Evolutionary conservation across 2,888 invertebrate species (phyloP).

Genomic region (Dryococelus australis): DNA sequence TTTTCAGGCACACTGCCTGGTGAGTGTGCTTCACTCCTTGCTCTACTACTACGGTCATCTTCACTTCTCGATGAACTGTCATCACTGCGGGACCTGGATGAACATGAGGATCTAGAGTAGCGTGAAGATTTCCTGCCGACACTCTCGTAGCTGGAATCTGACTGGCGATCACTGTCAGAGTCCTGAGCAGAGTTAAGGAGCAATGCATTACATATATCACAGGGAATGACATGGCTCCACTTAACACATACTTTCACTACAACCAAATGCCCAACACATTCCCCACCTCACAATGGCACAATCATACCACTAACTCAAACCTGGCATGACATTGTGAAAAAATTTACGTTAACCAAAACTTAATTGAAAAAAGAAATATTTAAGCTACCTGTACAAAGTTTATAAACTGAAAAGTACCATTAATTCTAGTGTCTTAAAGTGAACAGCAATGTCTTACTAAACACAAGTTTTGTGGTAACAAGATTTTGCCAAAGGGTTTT

Average conservation of each 20-base stretch:
- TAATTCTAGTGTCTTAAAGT: too few species aligned
- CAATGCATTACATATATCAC: slow-evolving; percentile 16
- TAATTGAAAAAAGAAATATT: too few species aligned
- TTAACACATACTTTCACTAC: neutral
- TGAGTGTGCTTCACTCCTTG: neutral
- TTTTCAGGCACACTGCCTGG: neutral
- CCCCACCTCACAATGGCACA: neutral
- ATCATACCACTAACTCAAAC: neutral
- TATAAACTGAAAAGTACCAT: too few species aligned
- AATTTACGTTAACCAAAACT: too few species aligned
- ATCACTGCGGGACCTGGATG: neutral
- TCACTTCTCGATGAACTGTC: slow-evolving; percentile 7
- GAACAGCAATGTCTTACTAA: too few species aligned
- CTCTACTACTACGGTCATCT: neutral
- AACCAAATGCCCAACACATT: neutral
- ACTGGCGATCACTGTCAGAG: neutral
- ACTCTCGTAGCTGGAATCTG: neutral
- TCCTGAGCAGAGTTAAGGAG: neutral
- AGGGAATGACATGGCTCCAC: neutral
- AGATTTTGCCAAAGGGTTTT: too few species aligned
- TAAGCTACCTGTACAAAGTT: too few species aligned
- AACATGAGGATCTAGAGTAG: neutral
- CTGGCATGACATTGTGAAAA: neutral
- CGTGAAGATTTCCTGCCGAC: neutral
- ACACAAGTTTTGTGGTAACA: too few species aligned